phyloP scores from a whole-genome alignment of 1,140 invertebrate species.

The Drosophila sturtevanti region DNA sequence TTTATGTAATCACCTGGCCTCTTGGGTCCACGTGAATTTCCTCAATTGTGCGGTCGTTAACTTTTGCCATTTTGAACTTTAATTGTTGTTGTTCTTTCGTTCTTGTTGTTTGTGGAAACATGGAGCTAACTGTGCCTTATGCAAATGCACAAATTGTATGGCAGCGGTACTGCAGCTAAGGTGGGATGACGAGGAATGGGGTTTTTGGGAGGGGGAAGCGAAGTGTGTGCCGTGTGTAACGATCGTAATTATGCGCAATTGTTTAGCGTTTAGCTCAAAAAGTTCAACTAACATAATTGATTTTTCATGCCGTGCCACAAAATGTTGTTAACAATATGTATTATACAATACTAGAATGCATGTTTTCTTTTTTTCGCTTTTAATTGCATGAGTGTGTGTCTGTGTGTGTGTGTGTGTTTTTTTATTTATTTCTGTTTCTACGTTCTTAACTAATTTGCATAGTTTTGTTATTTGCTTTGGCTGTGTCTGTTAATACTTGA shows the following conservation, averaged over 20 bases:
- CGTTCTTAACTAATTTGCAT: constrained; percentile 58
- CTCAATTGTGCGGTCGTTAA: constrained; percentile 60
- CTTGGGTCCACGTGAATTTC: constrained; percentile 43
- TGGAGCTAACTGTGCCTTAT: constrained; percentile 37
- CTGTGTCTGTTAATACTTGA: constrained; percentile 39
- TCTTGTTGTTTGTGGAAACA: constrained; percentile 33
- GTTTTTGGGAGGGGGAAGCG: constrained; percentile 15
- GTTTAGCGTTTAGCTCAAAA: constrained; percentile 72
- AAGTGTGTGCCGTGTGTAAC: constrained; percentile 12
- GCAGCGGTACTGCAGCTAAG: constrained; percentile 60
- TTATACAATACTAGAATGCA: constrained; percentile 27
- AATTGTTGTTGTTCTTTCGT: constrained; percentile 54
- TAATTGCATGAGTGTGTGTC: background rate
- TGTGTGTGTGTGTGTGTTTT: background rate
- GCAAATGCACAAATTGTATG: constrained; percentile 72
- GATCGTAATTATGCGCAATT: constrained; percentile 77
- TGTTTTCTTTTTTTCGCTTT: constrained; percentile 1
- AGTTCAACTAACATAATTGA: constrained; percentile 73
- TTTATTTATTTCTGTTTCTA: constrained; percentile 22
- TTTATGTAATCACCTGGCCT: constrained; percentile 18
- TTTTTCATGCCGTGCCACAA: constrained; percentile 61
- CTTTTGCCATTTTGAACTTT: constrained; percentile 65
- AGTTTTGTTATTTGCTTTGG: constrained; percentile 28
- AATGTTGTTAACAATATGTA: constrained; percentile 53
- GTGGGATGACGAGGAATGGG: background rate